These are phyloP conservation scores for Ciona savignyi DNA, from an alignment of 23 tunicate species.

Conservation along the genomic window DNA sequence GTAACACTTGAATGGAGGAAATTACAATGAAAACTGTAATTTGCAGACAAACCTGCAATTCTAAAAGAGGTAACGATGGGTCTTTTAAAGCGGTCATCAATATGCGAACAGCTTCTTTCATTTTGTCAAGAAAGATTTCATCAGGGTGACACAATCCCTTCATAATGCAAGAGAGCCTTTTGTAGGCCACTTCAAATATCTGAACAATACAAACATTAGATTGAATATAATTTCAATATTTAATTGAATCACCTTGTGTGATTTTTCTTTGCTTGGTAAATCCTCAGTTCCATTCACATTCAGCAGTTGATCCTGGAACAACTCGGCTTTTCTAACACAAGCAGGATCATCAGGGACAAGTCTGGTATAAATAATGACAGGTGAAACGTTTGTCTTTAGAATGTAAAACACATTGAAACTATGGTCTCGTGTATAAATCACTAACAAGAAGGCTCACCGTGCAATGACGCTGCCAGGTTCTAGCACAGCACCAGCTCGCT, in stretches of 20 bases:
- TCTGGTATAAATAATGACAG: background rate
- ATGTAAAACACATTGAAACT: too few relatives aligned
- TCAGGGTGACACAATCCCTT: constrained; percentile 88
- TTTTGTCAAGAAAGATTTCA: constrained; percentile 34
- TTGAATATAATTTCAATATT: background rate
- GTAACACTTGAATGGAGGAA: too few relatives aligned
- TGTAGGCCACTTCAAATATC: constrained; percentile 55
- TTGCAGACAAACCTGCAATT: constrained; percentile 73
- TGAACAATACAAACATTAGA: background rate
- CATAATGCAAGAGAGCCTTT: constrained; percentile 58
- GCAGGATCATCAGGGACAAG: constrained; percentile 74
- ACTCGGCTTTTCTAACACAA: constrained; percentile 36
- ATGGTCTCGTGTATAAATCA: too few relatives aligned
- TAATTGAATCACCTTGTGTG: constrained; percentile 34
- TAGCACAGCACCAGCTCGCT: constrained; percentile 90
- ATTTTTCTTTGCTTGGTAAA: constrained; percentile 33
- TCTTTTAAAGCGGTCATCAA: constrained; percentile 70
- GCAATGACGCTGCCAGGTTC: constrained; percentile 84
- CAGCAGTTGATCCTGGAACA: constrained; percentile 47
- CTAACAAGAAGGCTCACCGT: constrained; percentile 18
- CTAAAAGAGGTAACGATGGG: constrained; percentile 81
- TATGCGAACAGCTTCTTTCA: constrained; percentile 52
- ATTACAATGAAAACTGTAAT: too few relatives aligned
- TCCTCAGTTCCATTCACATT: constrained; percentile 20
- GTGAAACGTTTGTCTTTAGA: too few relatives aligned